These are phyloP conservation scores for Cuniculus paca DNA, from an alignment of 2,797 vertebrate species.

Conservation along the genomic window DNA sequence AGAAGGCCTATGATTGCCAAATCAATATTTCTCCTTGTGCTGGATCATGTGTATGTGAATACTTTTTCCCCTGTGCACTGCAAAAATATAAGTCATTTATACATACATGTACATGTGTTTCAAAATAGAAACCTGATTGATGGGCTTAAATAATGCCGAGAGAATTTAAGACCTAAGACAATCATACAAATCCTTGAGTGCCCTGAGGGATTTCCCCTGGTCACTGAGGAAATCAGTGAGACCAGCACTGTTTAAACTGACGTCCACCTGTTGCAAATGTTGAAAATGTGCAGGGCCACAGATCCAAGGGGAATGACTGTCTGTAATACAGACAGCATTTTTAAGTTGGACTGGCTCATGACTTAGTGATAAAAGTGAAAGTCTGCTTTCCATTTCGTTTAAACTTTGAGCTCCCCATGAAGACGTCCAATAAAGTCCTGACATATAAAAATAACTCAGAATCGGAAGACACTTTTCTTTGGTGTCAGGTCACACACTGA, in stretches of 20 bases:
- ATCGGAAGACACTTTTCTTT: conserved; percentile 67
- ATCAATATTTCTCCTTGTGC: neutral
- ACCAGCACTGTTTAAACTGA: neutral
- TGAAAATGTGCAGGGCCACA: neutral
- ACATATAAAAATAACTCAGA: conserved; percentile 72
- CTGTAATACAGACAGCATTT: conserved; percentile 9
- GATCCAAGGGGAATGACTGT: neutral
- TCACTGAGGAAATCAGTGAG: neutral
- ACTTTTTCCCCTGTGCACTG: neutral
- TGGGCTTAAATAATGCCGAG: conserved; percentile 61
- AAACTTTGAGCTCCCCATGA: conserved; percentile 65
- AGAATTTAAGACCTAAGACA: conserved; percentile 28
- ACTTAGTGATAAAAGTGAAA: conserved; percentile 21
- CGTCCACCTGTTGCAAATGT: conserved; percentile 54
- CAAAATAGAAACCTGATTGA: conserved; percentile 49
- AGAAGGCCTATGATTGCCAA: neutral
- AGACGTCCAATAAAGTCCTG: conserved; percentile 68
- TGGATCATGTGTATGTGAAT: neutral
- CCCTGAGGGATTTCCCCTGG: conserved; percentile 28
- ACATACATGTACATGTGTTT: neutral
- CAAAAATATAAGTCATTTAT: conserved; percentile 36
- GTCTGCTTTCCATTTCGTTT: conserved; percentile 77
- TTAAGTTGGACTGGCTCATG: neutral
- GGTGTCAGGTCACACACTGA: conserved; percentile 53
- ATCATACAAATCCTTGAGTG: neutral